Conservation (phyloP, 2,797 vertebrate species). For the Cryptoprocta ferox region DNA sequence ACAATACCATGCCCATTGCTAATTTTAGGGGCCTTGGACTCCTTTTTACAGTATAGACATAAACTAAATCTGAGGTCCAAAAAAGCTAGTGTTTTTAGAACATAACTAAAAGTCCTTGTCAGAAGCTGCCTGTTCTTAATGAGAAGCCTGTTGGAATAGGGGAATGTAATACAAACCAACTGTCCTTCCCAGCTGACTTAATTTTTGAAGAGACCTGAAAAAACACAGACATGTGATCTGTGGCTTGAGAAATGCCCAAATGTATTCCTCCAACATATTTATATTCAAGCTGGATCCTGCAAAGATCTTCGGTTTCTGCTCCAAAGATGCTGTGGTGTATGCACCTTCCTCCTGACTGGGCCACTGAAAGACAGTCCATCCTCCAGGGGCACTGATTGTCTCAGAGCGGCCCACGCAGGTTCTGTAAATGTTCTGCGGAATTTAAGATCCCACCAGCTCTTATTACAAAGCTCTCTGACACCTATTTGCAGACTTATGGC, state of each 20-base stretch:
- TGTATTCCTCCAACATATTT: constrained; percentile 46
- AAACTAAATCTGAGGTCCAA: constrained; percentile 5
- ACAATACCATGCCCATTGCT: neutral
- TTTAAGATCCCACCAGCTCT: neutral
- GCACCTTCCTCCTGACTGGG: neutral
- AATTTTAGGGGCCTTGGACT: constrained; percentile 45
- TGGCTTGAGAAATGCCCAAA: constrained; percentile 42
- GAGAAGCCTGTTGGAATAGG: constrained; percentile 42
- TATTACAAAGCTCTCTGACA: neutral
- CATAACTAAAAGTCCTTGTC: constrained; percentile 18
- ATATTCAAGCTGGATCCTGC: constrained; percentile 17
- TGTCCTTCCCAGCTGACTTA: constrained; percentile 34
- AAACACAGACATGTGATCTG: constrained; percentile 46
- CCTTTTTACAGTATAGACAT: neutral
- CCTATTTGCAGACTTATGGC: neutral
- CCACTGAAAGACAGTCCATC: neutral
- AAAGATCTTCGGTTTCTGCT: constrained; percentile 25
- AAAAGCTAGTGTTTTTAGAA: constrained; percentile 23
- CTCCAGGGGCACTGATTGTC: neutral
- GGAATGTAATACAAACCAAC: constrained; percentile 57
- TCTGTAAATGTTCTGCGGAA: neutral
- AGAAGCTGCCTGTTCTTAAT: constrained; percentile 51
- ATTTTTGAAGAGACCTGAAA: constrained; percentile 66
- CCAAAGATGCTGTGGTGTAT: neutral
- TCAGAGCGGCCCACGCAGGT: neutral